Base-by-base conservation (phyloP, 1,140 invertebrate species). In the Scaptomyza graminum region DNA sequence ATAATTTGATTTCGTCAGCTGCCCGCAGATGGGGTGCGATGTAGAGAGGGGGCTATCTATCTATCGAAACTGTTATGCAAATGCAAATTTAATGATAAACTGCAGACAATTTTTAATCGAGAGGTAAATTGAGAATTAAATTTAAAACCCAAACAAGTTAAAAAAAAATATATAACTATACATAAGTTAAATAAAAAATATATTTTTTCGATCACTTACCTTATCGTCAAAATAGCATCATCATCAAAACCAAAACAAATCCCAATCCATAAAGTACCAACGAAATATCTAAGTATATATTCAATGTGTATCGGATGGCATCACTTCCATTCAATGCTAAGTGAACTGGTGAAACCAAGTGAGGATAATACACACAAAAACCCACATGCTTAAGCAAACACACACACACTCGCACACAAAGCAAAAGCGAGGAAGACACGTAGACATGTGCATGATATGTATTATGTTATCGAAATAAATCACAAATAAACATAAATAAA, bases 401-500 rank as follows among this genome's bases (percentile, higher is more conserved):
- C 63, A 7, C 54, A 25, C 34, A 22, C n/a, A 1, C 25, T 11
- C 39, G 39, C 34, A 25, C 51, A 61, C 43, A 43, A 43, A 54
- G 22, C 18, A 11, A 54, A 8, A 49, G 18, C 18, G 18, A n/a
- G 34, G 37, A 28, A 18, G 34, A 39, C 65, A 62, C 31, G 63
- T 43, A 68, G 47, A 49, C 47, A 57, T 50, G 31, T 34, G 51
- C 39, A 41, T 56, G 62, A 73, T 88, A 82, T 87, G 82, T 87
- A 79, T 87, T 88, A 79, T 87, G 83, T 88, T 88, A 88, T 88
- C 84, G 83, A 88, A 88, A 88, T 88, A 88, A 88, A 88, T 88
- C 83, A 88, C 83, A 88, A 88, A 88, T 88, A 87, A 87, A 88
- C 83, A 87, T 79, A 88, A 87, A 87, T 88, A 87, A 88, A 87